Percentiles rank a stretch among this genome's conserved stretches.
Evolutionary conservation across 2,888 invertebrate species (phyloP).

Genomic region (Sinodicranocentrus sp.): DNA sequence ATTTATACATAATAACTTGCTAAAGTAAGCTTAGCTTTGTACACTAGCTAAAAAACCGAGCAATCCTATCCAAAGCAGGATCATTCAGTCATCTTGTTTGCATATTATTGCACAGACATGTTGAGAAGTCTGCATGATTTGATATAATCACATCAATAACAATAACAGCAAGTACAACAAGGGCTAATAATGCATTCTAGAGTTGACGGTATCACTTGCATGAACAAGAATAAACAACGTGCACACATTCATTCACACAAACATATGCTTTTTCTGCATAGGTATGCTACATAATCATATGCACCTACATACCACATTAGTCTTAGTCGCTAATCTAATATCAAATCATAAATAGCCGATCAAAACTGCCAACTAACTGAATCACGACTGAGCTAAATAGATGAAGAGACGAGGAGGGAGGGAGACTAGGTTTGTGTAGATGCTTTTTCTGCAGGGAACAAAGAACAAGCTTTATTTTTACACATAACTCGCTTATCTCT

Average conservation of each 20-base stretch:
- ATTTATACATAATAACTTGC: too few relatives aligned
- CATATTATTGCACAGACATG: not conserved
- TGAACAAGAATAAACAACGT: constrained; percentile 7
- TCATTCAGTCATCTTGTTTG: not conserved
- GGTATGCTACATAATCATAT: not conserved
- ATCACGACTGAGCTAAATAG: constrained; percentile 52
- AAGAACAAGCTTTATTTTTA: constrained; percentile 28
- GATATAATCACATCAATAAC: constrained; percentile 41
- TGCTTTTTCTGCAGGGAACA: constrained; percentile 15
- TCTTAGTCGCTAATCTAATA: constrained; percentile 36
- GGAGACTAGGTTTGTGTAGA: not conserved
- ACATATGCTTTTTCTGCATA: not conserved
- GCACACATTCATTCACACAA: constrained; percentile 7
- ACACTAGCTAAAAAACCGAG: too few relatives aligned
- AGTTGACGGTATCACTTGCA: constrained; percentile 21
- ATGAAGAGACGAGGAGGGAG: constrained; percentile 27
- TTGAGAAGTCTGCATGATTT: constrained; percentile 10
- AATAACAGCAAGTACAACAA: constrained; percentile 10
- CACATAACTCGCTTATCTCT: constrained; percentile 45
- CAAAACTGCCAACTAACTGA: constrained; percentile 52
- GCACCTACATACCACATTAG: constrained; percentile 4
- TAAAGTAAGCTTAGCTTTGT: too few relatives aligned
- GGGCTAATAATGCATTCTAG: not conserved
- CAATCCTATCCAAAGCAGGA: too few relatives aligned
- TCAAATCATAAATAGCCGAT: constrained; percentile 53